Percentiles rank a stretch among this genome's conserved stretches.
phyloP scores from a whole-genome alignment of 2,888 invertebrate genomes.

The Polydrusus pterygomalis region DNA sequence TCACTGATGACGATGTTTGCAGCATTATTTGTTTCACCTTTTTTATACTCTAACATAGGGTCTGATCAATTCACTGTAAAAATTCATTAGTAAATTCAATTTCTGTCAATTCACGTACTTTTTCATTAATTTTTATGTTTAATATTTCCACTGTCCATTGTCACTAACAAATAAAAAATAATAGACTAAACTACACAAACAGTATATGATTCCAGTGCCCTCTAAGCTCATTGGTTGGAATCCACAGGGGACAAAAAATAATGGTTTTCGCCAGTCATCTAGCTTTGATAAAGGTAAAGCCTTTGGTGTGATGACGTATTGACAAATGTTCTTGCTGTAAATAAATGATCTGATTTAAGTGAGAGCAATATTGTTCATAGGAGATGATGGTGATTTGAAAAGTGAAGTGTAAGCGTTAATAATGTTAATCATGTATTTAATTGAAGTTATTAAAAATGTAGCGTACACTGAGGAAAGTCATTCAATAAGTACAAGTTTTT shows the following conservation, averaged over 20 bases:
- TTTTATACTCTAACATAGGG: too few species aligned
- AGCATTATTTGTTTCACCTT: too few species aligned
- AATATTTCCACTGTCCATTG: not conserved
- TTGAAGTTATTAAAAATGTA: too few species aligned
- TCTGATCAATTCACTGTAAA: not conserved
- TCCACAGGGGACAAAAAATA: slow-evolving; percentile 47
- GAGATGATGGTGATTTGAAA: not conserved
- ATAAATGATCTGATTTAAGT: slow-evolving; percentile 41
- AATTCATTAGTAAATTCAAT: not conserved
- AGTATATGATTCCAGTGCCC: slow-evolving; percentile 25
- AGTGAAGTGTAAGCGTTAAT: not conserved
- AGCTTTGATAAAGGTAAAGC: slow-evolving; percentile 1
- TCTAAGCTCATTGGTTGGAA: slow-evolving; percentile 20
- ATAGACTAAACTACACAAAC: slow-evolving; percentile 33
- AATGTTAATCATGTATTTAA: too few species aligned
- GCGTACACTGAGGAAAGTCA: too few species aligned
- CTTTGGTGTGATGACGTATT: slow-evolving; percentile 40
- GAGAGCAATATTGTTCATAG: not conserved
- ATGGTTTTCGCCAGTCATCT: slow-evolving; percentile 35
- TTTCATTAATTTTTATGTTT: slow-evolving; percentile 31
- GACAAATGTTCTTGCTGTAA: slow-evolving; percentile 41
- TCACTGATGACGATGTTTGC: too few species aligned
- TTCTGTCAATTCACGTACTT: slow-evolving; percentile 7
- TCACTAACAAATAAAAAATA: slow-evolving; percentile 17
- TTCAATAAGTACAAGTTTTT: too few species aligned